Evolutionary conservation across 2,888 invertebrate genomes (phyloP), one percentile per base, ranked within the genome.

Genomic region (Agrochola lota): DNA sequence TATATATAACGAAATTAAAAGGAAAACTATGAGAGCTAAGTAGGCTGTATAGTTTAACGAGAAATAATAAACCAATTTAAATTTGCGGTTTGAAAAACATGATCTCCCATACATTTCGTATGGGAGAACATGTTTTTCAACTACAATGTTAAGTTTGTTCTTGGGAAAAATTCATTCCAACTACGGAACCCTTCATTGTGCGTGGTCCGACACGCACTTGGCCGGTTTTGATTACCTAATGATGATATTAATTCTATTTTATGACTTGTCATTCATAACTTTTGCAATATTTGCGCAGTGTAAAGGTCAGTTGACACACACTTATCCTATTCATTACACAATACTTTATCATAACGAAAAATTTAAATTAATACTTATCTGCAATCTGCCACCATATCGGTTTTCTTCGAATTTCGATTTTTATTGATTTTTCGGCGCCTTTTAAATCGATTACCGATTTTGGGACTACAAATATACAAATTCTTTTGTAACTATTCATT

Each of bases 361-460:
- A 30, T 49, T 49, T 0, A 26, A 74, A 57, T 49, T 2, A 7
- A 17, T 26, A n/a, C 26, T 1, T 49, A 57, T 26, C 55, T 35
- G 17, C 8, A 66, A 79, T 79, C 78, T 17, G 9, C 15, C 1
- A 55, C 1, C n/a, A 40, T 62, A 83, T 77, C 78, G 30, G 8
- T 67, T 67, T 83, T 67, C 83, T 40, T 26, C 23, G 78, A 77
- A 79, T 30, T 83, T n/a, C 35, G 11, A 46, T 46, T 62, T 74
- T 78, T 62, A 77, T 60, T 83, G 23, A 20, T n/a, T 52, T 73
- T 77, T 77, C 83, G 83, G 83, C 78, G 78, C 66, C 83, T 11
- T 55, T 83, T 83, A 83, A 77, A 23, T 20, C 43, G 26, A 52
- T 83, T 43, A 76, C 17, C n/a, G 66, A 66, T 76, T 66, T 23